Evolutionary conservation across 2,113 vertebrate species (phyloP).

Genomic region (Silurus meridionalis): DNA sequence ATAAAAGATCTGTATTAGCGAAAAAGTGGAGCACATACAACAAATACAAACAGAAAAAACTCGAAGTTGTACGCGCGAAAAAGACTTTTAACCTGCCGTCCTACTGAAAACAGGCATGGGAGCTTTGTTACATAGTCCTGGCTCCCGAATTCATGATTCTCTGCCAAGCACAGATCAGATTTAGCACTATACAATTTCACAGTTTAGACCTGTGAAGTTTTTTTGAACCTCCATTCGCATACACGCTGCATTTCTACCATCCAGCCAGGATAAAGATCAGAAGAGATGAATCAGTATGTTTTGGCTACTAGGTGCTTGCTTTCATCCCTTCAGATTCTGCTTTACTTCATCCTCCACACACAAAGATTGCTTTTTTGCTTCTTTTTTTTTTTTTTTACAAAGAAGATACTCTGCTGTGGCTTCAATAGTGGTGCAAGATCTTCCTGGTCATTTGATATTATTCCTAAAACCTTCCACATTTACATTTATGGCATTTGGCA

Average conservation of each 20-base stretch:
- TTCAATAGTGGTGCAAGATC: not conserved
- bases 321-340: not conserved
- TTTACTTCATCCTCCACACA: conserved; percentile 25
- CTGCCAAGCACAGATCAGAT: conserved; percentile 21
- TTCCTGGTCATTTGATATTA: not conserved
- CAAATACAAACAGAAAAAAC: not conserved
- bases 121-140: conserved; percentile 14
- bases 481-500: too few species aligned
- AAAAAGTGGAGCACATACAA: not conserved
- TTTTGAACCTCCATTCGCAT: not conserved
- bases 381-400: not conserved
- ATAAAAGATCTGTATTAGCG: not conserved
- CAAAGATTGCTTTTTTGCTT: not conserved
- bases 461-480: too few species aligned
- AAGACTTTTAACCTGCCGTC: conserved; percentile 11
- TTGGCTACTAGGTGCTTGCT: conserved; percentile 10
- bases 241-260: not conserved
- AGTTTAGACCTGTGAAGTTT: not conserved
- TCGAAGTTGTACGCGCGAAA: not conserved
- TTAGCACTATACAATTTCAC: conserved; percentile 12
- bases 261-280: conserved; percentile 20
- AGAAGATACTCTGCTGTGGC: not conserved
- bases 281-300: conserved; percentile 18
- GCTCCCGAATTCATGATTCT: not conserved
- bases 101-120: conserved; percentile 22